These are phyloP conservation scores for Panthera uncia DNA, from an alignment of 2,113 vertebrate genomes.

Conservation along the genomic window DNA sequence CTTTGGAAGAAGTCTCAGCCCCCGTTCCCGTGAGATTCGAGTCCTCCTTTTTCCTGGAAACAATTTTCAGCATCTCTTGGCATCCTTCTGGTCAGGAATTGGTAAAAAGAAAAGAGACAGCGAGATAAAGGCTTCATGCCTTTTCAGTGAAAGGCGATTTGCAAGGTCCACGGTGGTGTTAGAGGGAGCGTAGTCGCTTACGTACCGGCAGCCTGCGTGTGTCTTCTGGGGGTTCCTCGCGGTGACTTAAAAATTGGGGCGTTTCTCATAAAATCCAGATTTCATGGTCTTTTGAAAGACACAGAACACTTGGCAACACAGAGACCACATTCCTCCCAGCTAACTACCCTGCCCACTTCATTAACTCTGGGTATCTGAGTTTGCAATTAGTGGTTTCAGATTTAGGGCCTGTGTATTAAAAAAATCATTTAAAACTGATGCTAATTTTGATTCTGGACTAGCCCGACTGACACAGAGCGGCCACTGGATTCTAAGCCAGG, in stretches of 20 bases:
- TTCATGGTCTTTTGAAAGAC: neutral
- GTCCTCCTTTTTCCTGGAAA: slow-evolving; percentile 78
- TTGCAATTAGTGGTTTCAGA: neutral
- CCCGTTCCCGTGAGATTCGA: neutral
- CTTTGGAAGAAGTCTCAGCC: slow-evolving; percentile 57
- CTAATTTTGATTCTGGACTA: neutral
- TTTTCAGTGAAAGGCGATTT: neutral
- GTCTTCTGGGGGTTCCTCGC: neutral
- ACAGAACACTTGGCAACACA: neutral
- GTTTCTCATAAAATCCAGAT: neutral
- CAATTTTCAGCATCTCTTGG: slow-evolving; percentile 65
- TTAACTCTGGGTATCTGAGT: neutral
- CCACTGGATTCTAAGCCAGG: neutral
- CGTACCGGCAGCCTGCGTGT: rapidly evolving
- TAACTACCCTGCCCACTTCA: rapidly evolving
- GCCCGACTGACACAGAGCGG: neutral
- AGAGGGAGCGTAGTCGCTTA: neutral
- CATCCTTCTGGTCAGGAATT: slow-evolving; percentile 48
- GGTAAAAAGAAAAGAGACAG: neutral
- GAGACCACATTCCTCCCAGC: neutral
- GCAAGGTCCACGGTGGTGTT: neutral
- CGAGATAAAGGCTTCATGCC: neutral
- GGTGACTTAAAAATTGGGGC: neutral
- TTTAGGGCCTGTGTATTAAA: neutral
- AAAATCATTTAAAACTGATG: neutral